Percentiles rank a stretch among this genome's conserved stretches.
Evolutionary conservation across 2,888 invertebrate genomes (phyloP).

Genomic region (Cheilosia urbana): DNA sequence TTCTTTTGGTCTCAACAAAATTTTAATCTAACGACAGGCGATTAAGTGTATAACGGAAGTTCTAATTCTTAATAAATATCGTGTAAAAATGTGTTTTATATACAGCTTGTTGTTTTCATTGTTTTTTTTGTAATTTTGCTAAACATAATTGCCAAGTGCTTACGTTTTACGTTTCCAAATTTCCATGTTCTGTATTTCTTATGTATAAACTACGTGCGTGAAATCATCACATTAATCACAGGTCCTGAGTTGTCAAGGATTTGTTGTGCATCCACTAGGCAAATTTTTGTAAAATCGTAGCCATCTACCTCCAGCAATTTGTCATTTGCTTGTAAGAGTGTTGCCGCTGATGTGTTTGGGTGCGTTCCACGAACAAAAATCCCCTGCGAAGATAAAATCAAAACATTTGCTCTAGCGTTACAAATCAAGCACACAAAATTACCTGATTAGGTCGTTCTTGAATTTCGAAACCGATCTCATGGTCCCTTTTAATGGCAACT

Average conservation of each 20-base stretch:
- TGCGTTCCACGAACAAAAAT: slow-evolving; percentile 81
- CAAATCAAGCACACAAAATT: background rate
- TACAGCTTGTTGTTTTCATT: too few species aligned
- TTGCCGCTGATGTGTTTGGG: slow-evolving; percentile 80
- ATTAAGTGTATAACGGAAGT: too few species aligned
- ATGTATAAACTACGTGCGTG: slow-evolving; percentile 79
- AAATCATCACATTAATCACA: slow-evolving; percentile 82
- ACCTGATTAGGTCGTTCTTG: slow-evolving; percentile 81
- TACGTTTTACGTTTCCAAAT: background rate
- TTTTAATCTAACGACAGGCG: too few species aligned
- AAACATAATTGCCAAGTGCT: slow-evolving; percentile 2
- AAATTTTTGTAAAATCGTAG: slow-evolving; percentile 81
- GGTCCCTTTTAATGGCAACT: slow-evolving; percentile 80
- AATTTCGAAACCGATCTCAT: slow-evolving; percentile 80
- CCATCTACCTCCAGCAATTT: slow-evolving; percentile 83
- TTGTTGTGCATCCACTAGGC: slow-evolving; percentile 80
- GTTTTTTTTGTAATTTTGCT: too few species aligned
- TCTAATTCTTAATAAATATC: too few species aligned
- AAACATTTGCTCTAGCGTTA: background rate
- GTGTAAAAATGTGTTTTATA: too few species aligned
- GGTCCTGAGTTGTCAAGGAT: slow-evolving; percentile 80
- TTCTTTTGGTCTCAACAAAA: too few species aligned
- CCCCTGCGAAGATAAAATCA: slow-evolving; percentile 75
- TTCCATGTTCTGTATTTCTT: background rate
- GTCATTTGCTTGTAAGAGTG: slow-evolving; percentile 79